Base-by-base conservation (phyloP, 2,888 invertebrate genomes). In the Epirrhoe tristata region DNA sequence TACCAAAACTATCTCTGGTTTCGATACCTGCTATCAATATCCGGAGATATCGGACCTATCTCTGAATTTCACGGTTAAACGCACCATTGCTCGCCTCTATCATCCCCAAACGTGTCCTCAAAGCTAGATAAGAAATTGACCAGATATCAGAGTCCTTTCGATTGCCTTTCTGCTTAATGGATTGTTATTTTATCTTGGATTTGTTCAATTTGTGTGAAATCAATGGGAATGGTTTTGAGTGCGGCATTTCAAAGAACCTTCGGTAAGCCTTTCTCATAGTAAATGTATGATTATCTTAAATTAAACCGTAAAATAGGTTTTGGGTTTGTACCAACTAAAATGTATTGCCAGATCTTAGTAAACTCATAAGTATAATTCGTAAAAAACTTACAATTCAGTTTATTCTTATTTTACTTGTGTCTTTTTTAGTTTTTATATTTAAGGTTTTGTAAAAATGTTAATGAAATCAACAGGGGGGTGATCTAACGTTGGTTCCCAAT, bases 61-160 rank as follows among this genome's bases (percentile, higher is more conserved):
- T 88, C 78, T 77, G 85, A 85, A 90, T 91, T 93, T 93, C 91
- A 93, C 91, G 91, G 90, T 87, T 89, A 90, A 85, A 88, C 85
- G 93, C 90, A 88, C 87, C 86, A 89, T 87, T 92, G 87, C 81
- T 72, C 86, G 77, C 77, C 81, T 82, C 85, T 85, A 86, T 88
- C 88, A 86, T 86, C 83, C 83, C 82, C 83, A 77, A 83, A 70
- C 71, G 74, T 82, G 80, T 86, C 84, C 85, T 85, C 81, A 79
- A 81, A 74, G 83, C 76, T 72, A 89, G 91, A 92, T 92, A 92
- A 91, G 90, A 86, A 89, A 89, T 89, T 85, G 87, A 87, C 85
- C 86, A 85, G 87, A 89, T 89, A 85, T 81, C 77, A 58, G 78
- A 80, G 82, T 79, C 82, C 83, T 81, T 85, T 85, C 81, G 76